These are phyloP conservation scores for Brachyhypopomus gauderio DNA, from an alignment of 2,113 vertebrate genomes.

Conservation along the genomic window DNA sequence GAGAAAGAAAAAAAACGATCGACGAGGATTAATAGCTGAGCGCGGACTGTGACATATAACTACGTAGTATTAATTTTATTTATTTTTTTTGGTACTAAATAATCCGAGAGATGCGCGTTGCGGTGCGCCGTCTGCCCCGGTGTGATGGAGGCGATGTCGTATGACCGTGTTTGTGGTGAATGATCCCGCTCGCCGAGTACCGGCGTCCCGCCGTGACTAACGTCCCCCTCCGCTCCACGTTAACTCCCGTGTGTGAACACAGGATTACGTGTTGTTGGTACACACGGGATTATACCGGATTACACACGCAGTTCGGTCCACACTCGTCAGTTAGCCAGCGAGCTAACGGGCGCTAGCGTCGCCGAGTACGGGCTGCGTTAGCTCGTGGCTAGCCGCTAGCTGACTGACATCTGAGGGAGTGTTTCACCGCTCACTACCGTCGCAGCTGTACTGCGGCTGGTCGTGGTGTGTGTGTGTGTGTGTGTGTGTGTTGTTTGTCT, in stretches of 20 bases:
- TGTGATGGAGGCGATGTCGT: constrained; percentile 51
- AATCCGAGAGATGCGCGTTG: constrained; percentile 29
- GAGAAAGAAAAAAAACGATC: constrained; percentile 31
- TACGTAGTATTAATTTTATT: constrained; percentile 56
- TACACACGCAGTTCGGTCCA: constrained; percentile 30
- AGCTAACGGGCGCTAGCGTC: constrained; percentile 29
- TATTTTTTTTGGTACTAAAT: constrained; percentile 57
- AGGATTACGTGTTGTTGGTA: constrained; percentile 11
- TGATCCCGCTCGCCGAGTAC: neutral
- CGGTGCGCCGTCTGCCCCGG: constrained; percentile 7
- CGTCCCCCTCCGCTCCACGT: neutral
- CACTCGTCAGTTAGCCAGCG: constrained; percentile 24
- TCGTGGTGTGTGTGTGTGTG: too few species aligned
- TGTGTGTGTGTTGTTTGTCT: neutral
- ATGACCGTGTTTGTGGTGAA: constrained; percentile 37
- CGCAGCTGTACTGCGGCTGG: neutral
- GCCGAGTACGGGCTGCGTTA: constrained; percentile 16
- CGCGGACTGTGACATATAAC: constrained; percentile 46
- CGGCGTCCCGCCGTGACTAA: constrained; percentile 25
- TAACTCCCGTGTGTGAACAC: neutral
- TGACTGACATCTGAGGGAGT: neutral
- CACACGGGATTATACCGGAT: constrained; percentile 23
- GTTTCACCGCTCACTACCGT: neutral
- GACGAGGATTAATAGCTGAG: constrained; percentile 50
- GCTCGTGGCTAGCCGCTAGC: constrained; percentile 9